Evolutionary conservation across 64 coral and sea anemone species (phyloP).

Genomic region (Porites australiensis): DNA sequence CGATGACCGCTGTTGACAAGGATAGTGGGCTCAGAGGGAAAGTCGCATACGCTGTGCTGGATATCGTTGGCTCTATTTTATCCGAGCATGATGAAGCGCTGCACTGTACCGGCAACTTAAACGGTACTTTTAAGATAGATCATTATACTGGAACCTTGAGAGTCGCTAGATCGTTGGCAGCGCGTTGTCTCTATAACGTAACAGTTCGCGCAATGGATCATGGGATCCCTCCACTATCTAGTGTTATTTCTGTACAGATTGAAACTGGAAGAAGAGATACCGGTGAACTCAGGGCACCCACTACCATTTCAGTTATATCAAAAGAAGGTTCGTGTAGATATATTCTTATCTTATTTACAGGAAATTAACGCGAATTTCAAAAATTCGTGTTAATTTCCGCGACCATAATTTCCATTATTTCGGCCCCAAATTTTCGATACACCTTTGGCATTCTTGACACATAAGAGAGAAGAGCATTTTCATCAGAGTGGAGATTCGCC

Average conservation of each 20-base stretch:
- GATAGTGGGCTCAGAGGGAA: slow-evolving; percentile 52
- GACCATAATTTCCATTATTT: too few species aligned
- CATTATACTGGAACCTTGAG: slow-evolving; percentile 31
- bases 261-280: slow-evolving; percentile 47
- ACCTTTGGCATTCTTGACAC: too few species aligned
- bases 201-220: slow-evolving; percentile 62
- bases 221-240: slow-evolving; percentile 54
- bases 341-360: not conserved
- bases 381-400: too few species aligned
- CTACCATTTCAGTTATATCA: slow-evolving; percentile 44
- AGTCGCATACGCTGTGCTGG: slow-evolving; percentile 23
- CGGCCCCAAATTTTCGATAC: too few species aligned
- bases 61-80: not conserved
- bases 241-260: slow-evolving; percentile 11
- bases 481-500: too few species aligned
- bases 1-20: slow-evolving; percentile 47
- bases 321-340: slow-evolving; percentile 29
- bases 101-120: slow-evolving; percentile 30
- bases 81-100: not conserved
- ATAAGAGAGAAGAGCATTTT: too few species aligned
- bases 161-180: slow-evolving; percentile 31
- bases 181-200: slow-evolving; percentile 51
- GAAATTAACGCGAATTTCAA: too few species aligned
- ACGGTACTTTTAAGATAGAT: slow-evolving; percentile 36
- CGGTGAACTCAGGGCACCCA: not conserved